Conservation (phyloP, 1,140 invertebrate genomes). For the Tribolium castaneum region DNA sequence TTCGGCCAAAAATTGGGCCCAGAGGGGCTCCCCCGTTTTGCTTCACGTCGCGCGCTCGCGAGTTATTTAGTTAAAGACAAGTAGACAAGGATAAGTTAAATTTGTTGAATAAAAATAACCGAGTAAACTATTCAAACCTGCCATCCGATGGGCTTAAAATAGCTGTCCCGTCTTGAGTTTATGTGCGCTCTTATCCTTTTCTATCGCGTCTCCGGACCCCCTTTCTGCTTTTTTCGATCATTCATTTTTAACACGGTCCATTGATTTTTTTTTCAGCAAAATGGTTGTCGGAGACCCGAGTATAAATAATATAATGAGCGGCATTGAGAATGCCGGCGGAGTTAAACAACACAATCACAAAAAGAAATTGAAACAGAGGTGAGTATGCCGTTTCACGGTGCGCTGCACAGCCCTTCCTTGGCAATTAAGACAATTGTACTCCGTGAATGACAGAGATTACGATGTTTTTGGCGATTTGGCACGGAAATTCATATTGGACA, state of each 20-base stretch:
- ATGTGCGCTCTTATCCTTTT: slow-evolving; percentile 40
- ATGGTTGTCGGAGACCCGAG: slow-evolving; percentile 81
- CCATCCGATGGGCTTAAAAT: slow-evolving; percentile 51
- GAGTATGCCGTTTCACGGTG: slow-evolving; percentile 50
- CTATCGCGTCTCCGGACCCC: neutral
- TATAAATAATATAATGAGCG: slow-evolving; percentile 86
- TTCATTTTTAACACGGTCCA: slow-evolving; percentile 32
- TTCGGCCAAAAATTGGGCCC: neutral
- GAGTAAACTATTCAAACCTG: slow-evolving; percentile 52
- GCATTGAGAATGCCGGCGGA: slow-evolving; percentile 84
- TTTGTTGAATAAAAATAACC: slow-evolving; percentile 55
- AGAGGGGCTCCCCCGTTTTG: neutral
- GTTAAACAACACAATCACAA: slow-evolving; percentile 84
- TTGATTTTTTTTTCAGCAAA: slow-evolving; percentile 63
- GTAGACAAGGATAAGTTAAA: slow-evolving; percentile 48
- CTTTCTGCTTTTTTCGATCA: slow-evolving; percentile 27
- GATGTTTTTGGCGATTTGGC: slow-evolving; percentile 30
- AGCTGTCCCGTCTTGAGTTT: slow-evolving; percentile 51
- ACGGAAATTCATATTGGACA: slow-evolving; percentile 4
- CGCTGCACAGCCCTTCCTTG: neutral
- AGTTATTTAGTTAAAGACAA: slow-evolving; percentile 37
- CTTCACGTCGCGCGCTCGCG: neutral
- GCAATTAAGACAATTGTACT: neutral
- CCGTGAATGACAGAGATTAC: slow-evolving; percentile 24
- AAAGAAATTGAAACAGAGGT: slow-evolving; percentile 84